A percentile compares a stretch with the other conserved stretches of the same genome.
Conservation (phyloP, 1,140 invertebrate genomes). For the Choristoneura fumiferana region DNA sequence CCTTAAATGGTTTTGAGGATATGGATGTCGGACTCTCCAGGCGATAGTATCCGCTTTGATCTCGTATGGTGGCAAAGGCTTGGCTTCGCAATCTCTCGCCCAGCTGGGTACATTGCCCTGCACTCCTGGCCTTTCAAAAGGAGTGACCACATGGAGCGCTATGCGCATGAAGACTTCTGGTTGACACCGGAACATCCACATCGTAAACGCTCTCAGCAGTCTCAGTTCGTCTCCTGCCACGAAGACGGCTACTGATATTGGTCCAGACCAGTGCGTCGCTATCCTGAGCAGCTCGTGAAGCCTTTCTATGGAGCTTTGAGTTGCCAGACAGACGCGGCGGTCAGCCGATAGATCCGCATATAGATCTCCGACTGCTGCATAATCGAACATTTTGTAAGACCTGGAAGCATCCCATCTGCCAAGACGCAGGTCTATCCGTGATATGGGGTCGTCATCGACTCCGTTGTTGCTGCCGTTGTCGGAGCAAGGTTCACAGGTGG, state of each 20-base stretch:
- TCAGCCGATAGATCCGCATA: slow-evolving; percentile 79
- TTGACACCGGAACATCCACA: slow-evolving; percentile 88
- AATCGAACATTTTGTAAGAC: slow-evolving; percentile 86
- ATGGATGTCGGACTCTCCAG: slow-evolving; percentile 86
- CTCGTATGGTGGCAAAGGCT: slow-evolving; percentile 53
- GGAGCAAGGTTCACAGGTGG: slow-evolving; percentile 63
- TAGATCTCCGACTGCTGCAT: slow-evolving; percentile 82
- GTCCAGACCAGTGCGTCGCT: slow-evolving; percentile 89
- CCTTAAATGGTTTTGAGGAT: slow-evolving; percentile 92
- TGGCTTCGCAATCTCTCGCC: slow-evolving; percentile 53
- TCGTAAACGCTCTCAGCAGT: slow-evolving; percentile 83
- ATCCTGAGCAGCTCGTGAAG: slow-evolving; percentile 88
- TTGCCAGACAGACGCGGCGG: slow-evolving; percentile 87
- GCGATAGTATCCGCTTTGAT: slow-evolving; percentile 78
- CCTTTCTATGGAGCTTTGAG: slow-evolving; percentile 90
- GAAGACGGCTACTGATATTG: slow-evolving; percentile 92
- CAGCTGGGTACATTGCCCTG: slow-evolving; percentile 82
- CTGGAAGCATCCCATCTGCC: slow-evolving; percentile 86
- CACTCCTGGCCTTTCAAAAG: slow-evolving; percentile 61
- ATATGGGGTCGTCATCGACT: slow-evolving; percentile 73
- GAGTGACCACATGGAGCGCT: slow-evolving; percentile 56
- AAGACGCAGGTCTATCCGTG: slow-evolving; percentile 81
- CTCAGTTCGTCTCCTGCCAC: slow-evolving; percentile 87
- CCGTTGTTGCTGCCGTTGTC: slow-evolving; percentile 48
- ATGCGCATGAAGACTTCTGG: slow-evolving; percentile 79